A percentile compares a stretch with the other conserved stretches of the same genome.
phyloP scores from a whole-genome alignment of 2,888 invertebrate genomes.

The Cryptocheilus praepositus region DNA sequence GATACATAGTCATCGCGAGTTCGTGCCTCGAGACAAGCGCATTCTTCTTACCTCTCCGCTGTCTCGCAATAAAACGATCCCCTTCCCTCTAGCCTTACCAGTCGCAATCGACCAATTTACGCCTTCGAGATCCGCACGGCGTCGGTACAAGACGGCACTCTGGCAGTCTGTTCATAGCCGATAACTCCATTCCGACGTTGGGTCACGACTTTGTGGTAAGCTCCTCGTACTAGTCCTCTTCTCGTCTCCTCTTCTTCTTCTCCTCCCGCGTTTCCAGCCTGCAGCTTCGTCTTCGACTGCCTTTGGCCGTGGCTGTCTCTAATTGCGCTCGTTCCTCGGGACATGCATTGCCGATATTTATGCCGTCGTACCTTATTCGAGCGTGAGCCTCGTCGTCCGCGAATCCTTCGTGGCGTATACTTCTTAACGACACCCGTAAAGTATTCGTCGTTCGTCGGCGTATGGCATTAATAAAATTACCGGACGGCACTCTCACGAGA shows the following conservation, averaged over 20 bases:
- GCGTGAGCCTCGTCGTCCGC: slow-evolving; percentile 15
- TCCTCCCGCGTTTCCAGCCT: neutral
- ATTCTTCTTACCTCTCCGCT: neutral
- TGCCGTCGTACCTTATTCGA: slow-evolving; percentile 31
- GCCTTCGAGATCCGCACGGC: slow-evolving; percentile 52
- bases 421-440: slow-evolving; percentile 33
- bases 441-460: slow-evolving; percentile 9
- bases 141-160: slow-evolving; percentile 45
- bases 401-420: slow-evolving; percentile 1
- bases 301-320: slow-evolving; percentile 30
- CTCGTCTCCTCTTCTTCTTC: slow-evolving; percentile 16
- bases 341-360: slow-evolving; percentile 47
- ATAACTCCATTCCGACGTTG: slow-evolving; percentile 63
- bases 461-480: slow-evolving; percentile 27
- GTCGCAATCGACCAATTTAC: slow-evolving; percentile 58
- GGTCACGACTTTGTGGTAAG: slow-evolving; percentile 53
- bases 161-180: slow-evolving; percentile 59
- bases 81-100: slow-evolving; percentile 11
- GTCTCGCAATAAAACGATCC: slow-evolving; percentile 57
- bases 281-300: slow-evolving; percentile 6
- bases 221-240: slow-evolving; percentile 25
- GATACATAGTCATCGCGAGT: neutral
- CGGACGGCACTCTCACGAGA: no score
- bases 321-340: slow-evolving; percentile 47
- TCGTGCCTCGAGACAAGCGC: neutral